Evolutionary conservation across 2,797 vertebrate genomes (phyloP).

Genomic region (Sebastes trivittatus): DNA sequence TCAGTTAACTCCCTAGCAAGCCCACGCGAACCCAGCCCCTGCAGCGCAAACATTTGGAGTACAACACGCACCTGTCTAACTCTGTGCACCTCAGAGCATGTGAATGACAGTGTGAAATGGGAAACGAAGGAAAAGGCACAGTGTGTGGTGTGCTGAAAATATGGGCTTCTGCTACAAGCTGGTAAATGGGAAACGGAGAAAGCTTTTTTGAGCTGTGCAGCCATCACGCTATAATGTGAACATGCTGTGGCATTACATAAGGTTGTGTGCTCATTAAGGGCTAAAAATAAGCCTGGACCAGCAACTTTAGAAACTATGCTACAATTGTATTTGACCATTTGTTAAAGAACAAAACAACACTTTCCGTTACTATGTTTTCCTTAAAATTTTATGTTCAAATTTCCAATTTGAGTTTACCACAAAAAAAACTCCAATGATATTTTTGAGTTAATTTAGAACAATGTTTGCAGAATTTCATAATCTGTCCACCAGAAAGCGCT

Average conservation of each 20-base stretch:
- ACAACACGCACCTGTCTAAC: slow-evolving; percentile 56
- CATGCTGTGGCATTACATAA: slow-evolving; percentile 25
- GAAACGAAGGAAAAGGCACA: slow-evolving; percentile 14
- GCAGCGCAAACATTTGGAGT: slow-evolving; percentile 56
- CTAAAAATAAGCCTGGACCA: slow-evolving; percentile 28
- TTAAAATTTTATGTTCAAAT: background rate
- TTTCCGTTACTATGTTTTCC: background rate
- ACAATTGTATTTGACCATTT: background rate
- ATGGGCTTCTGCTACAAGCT: slow-evolving; percentile 10
- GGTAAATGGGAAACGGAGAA: slow-evolving; percentile 17
- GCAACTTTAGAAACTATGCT: background rate
- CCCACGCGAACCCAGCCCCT: slow-evolving; percentile 53
- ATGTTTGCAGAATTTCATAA: background rate
- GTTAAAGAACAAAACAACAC: background rate
- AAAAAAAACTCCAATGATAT: background rate
- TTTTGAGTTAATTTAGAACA: background rate
- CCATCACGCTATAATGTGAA: slow-evolving; percentile 32
- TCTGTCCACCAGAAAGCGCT: background rate
- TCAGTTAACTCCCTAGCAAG: slow-evolving; percentile 46
- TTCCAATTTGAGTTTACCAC: background rate
- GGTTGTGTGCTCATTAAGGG: slow-evolving; percentile 27
- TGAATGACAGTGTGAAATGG: slow-evolving; percentile 24
- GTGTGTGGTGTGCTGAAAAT: slow-evolving; percentile 20
- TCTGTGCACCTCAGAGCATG: slow-evolving; percentile 26
- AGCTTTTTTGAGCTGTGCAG: slow-evolving; percentile 5